These are phyloP conservation scores for Rana temporaria DNA, from an alignment of 2,113 vertebrate genomes.

Conservation along the genomic window DNA sequence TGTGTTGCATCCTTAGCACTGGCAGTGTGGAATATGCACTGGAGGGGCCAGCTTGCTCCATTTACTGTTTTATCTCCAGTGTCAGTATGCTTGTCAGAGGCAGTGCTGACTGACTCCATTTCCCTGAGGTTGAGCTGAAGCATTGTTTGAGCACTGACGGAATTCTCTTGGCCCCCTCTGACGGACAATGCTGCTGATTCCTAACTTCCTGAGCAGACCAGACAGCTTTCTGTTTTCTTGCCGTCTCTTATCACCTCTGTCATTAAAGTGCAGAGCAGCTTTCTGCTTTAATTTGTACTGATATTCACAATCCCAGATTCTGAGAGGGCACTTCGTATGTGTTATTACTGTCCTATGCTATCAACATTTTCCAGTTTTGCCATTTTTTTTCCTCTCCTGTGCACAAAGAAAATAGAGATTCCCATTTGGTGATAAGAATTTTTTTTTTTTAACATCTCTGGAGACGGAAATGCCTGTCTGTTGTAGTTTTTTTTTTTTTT, in stretches of 20 bases:
- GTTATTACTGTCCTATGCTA: conserved; percentile 41
- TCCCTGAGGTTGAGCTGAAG: conserved; percentile 64
- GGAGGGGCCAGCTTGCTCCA: conserved; percentile 46
- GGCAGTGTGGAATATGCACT: neutral
- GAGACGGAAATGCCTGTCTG: conserved; percentile 69
- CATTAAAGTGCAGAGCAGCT: conserved; percentile 68
- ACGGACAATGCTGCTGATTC: conserved; percentile 69
- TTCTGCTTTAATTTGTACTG: conserved; percentile 69
- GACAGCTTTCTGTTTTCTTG: conserved; percentile 75
- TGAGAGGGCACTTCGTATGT: conserved; percentile 49
- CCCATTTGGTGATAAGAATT: conserved; percentile 68
- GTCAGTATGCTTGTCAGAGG: conserved; percentile 57
- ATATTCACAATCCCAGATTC: conserved; percentile 62
- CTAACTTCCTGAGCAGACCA: conserved; percentile 77
- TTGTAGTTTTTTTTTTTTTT: conserved; percentile 59
- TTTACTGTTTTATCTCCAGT: conserved; percentile 60
- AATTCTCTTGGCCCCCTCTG: conserved; percentile 65
- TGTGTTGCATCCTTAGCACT: neutral
- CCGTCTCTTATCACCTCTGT: conserved; percentile 74
- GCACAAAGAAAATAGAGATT: conserved; percentile 73
- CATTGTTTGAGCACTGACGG: conserved; percentile 66
- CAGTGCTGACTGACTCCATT: conserved; percentile 66
- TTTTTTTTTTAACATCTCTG: conserved; percentile 63
- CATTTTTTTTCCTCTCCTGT: conserved; percentile 75
- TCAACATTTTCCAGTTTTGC: conserved; percentile 59